These are phyloP conservation scores for Cremastobaeus sp. DNA, from an alignment of 2,888 invertebrate genomes.

Conservation along the genomic window DNA sequence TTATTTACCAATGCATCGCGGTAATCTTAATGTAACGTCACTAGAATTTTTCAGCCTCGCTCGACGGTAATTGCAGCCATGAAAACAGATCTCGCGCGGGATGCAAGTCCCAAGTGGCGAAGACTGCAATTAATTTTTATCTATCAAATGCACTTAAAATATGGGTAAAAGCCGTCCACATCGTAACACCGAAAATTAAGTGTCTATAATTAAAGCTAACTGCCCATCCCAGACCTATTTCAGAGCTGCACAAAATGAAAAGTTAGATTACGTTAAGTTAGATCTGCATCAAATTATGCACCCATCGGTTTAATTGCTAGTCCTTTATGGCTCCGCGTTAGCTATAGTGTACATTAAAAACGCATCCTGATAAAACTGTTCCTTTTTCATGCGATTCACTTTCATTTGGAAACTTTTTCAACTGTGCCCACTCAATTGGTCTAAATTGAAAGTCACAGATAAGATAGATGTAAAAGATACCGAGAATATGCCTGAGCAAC, in stretches of 20 bases:
- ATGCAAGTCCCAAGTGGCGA: neutral
- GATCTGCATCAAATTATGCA: no score
- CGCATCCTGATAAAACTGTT: no score
- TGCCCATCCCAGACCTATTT: conserved; percentile 1
- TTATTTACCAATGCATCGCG: conserved; percentile 34
- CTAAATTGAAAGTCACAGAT: no score
- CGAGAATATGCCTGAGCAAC: no score
- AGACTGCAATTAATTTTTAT: conserved; percentile 17
- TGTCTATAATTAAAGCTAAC: conserved; percentile 28
- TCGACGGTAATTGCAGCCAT: conserved; percentile 2
- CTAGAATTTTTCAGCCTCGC: neutral
- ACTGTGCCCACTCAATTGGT: no score
- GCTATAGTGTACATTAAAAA: no score
- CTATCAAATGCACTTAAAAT: conserved; percentile 3
- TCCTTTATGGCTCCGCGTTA: no score
- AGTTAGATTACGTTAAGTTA: conserved; percentile 21
- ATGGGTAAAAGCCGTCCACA: conserved; percentile 1
- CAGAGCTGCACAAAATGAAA: conserved; percentile 9
- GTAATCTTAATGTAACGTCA: conserved; percentile 15
- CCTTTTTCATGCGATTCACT: no score
- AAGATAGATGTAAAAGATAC: no score
- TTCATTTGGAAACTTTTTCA: no score
- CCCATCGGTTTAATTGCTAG: no score
- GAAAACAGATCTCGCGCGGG: neutral
- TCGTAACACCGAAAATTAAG: conserved; percentile 7